Conservation (phyloP, 2,113 vertebrate genomes). For the Trochalopteron elliotii region DNA sequence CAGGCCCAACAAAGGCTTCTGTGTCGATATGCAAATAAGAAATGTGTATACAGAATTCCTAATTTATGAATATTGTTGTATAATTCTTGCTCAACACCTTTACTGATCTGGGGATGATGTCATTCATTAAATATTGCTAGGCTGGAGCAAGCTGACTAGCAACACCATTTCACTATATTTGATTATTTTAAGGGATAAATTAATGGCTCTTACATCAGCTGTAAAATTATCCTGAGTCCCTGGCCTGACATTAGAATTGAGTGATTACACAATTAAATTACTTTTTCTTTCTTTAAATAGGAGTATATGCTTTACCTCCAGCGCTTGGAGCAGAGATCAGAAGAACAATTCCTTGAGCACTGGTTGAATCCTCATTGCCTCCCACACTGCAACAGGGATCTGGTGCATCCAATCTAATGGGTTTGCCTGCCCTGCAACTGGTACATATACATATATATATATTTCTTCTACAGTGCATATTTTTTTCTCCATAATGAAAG, state of each 20-base stretch:
- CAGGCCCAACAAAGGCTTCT: neutral
- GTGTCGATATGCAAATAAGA: neutral
- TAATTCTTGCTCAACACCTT: neutral
- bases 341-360: slow-evolving; percentile 88
- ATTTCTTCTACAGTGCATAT: neutral
- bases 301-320: slow-evolving; percentile 89
- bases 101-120: neutral
- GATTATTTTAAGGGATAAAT: neutral
- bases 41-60: neutral
- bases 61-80: neutral
- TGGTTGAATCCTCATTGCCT: slow-evolving; percentile 92
- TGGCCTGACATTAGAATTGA: neutral
- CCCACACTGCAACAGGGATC: slow-evolving; percentile 88
- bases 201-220: neutral
- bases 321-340: slow-evolving; percentile 83
- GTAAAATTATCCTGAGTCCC: neutral
- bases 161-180: neutral
- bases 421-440: neutral
- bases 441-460: neutral
- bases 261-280: neutral
- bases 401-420: slow-evolving; percentile 81
- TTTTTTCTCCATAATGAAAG: neutral
- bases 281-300: slow-evolving; percentile 59
- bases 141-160: neutral
- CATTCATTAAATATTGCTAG: neutral